Evolutionary conservation across 2,113 vertebrate species (phyloP).

Genomic region (Sphyrna mokarran): DNA sequence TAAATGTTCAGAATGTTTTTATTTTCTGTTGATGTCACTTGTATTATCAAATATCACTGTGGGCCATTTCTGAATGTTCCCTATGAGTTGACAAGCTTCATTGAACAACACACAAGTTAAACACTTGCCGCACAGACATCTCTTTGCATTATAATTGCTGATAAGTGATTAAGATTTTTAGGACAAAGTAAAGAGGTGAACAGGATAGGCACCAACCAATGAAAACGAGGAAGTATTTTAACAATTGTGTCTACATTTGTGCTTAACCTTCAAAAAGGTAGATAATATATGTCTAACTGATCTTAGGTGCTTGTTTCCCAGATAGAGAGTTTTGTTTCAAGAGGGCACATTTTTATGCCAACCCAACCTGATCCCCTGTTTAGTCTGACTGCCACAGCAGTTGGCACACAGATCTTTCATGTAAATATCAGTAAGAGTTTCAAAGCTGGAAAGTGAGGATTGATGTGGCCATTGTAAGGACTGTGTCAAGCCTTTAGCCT

Average conservation of each 20-base stretch:
- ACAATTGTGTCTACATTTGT: not conserved
- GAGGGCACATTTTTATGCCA: not conserved
- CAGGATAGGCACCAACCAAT: not conserved
- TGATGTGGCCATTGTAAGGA: not conserved
- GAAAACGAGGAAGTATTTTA: not conserved
- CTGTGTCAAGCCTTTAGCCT: not conserved
- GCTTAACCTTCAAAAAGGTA: not conserved
- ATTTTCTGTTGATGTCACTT: not conserved
- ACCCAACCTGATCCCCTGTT: not conserved
- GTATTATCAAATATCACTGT: not conserved
- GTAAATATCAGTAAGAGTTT: not conserved
- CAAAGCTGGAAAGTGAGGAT: not conserved
- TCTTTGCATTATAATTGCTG: not conserved
- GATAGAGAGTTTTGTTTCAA: not conserved
- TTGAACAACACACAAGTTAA: not conserved
- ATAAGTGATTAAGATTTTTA: not conserved
- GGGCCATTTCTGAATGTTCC: not conserved
- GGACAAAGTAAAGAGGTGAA: not conserved
- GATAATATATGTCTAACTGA: not conserved
- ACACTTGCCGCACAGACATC: not conserved
- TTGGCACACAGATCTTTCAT: not conserved
- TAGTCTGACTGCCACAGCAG: not conserved
- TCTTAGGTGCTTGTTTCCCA: not conserved
- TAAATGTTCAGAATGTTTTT: not conserved
- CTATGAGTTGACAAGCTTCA: not conserved